These are phyloP conservation scores for Steromphala cineraria DNA, from an alignment of 2,888 invertebrate species.

Conservation along the genomic window DNA sequence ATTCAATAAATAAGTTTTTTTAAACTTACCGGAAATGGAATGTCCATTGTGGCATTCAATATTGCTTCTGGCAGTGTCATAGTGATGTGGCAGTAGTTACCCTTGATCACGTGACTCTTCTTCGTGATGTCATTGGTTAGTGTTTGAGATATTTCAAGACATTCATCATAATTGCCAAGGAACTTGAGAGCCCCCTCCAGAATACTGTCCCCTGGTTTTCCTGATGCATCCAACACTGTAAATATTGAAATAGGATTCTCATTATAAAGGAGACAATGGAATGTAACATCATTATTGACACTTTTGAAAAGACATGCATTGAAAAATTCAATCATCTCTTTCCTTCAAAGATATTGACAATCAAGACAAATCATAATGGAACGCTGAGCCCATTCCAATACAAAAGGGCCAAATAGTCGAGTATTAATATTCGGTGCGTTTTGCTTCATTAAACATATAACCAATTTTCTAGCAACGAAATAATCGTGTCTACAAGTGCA, in stretches of 20 bases:
- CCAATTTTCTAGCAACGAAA: too few species aligned
- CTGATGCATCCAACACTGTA: slow-evolving; percentile 40
- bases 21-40: not conserved
- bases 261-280: too few species aligned
- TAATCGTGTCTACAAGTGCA: too few species aligned
- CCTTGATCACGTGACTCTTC: not conserved
- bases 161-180: slow-evolving; percentile 38
- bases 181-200: slow-evolving; percentile 31
- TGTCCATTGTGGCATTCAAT: not conserved
- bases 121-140: not conserved
- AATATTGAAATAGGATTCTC: not conserved
- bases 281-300: not conserved
- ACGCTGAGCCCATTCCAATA: too few species aligned
- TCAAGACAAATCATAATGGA: too few species aligned
- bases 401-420: too few species aligned
- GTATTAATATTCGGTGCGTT: too few species aligned
- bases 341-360: too few species aligned
- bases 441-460: too few species aligned
- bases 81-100: slow-evolving; percentile 24
- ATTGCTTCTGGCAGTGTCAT: slow-evolving; percentile 1
- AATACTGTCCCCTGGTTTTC: slow-evolving; percentile 34
- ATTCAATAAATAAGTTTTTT: too few species aligned
- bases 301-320: not conserved
- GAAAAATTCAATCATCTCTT: too few species aligned
- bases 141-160: slow-evolving; percentile 11